A percentile compares a stretch with the other conserved stretches of the same genome.
Evolutionary conservation across 1,140 invertebrate genomes (phyloP).

Genomic region (Zaprionus gabonicus): DNA sequence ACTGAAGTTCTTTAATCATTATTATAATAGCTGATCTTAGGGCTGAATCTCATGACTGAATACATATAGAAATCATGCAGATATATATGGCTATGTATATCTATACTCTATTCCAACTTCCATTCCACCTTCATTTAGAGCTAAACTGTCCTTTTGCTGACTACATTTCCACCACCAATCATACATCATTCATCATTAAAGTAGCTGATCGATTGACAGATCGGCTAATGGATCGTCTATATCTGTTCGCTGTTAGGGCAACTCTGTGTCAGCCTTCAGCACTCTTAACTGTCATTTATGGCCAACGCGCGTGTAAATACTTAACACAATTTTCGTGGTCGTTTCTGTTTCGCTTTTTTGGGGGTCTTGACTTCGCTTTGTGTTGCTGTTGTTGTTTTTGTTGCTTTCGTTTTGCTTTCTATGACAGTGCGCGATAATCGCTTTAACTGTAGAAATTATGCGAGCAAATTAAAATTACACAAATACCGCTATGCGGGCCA

Average conservation of each 20-base stretch:
- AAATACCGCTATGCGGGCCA: slow-evolving; percentile 34
- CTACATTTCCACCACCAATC: no score
- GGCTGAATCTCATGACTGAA: no score
- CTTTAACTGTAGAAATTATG: slow-evolving; percentile 69
- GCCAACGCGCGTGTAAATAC: slow-evolving; percentile 76
- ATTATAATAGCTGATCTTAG: no score
- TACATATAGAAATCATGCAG: no score
- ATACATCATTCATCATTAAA: background rate
- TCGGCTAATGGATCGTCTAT: slow-evolving; percentile 30
- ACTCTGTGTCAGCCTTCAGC: slow-evolving; percentile 37
- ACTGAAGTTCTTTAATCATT: no score
- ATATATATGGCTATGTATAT: no score
- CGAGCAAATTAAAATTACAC: slow-evolving; percentile 69
- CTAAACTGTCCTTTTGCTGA: no score
- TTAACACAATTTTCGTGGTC: slow-evolving; percentile 74
- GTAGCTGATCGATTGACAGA: slow-evolving; percentile 9
- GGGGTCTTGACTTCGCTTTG: background rate
- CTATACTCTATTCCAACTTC: no score
- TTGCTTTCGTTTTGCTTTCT: slow-evolving; percentile 73
- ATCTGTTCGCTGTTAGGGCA: slow-evolving; percentile 44
- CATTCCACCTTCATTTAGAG: no score
- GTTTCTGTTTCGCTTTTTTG: slow-evolving; percentile 29
- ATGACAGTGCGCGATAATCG: slow-evolving; percentile 65
- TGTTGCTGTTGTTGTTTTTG: slow-evolving; percentile 7
- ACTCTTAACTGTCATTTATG: slow-evolving; percentile 46